These are phyloP conservation scores for Sus scrofa DNA, from an alignment of 2,113 vertebrate genomes.

Conservation along the genomic window DNA sequence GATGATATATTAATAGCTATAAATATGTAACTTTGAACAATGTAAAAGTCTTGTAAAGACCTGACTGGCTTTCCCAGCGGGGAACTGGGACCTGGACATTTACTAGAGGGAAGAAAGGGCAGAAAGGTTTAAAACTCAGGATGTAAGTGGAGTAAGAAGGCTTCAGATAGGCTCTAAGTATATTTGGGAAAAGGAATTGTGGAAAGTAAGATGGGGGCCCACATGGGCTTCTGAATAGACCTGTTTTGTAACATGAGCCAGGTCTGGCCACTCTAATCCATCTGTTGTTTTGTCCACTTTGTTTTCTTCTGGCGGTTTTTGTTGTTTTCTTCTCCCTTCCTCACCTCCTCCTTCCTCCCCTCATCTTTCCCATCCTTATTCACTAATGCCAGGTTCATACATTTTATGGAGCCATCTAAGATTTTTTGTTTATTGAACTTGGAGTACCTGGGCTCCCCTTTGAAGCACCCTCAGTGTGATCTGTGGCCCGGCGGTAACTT, in stretches of 20 bases:
- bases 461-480: background rate
- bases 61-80: background rate
- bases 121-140: background rate
- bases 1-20: background rate
- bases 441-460: background rate
- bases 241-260: background rate
- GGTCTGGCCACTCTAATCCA: background rate
- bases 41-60: background rate
- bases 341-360: background rate
- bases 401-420: background rate
- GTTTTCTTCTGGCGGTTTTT: background rate
- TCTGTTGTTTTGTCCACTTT: background rate
- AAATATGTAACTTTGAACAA: background rate
- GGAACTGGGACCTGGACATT: background rate
- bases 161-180: background rate
- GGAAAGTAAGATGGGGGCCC: background rate
- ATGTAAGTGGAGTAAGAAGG: background rate
- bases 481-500: background rate
- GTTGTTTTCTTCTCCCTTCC: background rate
- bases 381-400: background rate
- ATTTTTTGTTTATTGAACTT: background rate
- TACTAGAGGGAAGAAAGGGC: background rate
- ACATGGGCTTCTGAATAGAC: background rate
- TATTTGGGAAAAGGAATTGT: background rate
- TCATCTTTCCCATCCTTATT: background rate